A percentile compares a stretch with the other conserved stretches of the same genome.
These are phyloP conservation scores for Gonatopus flavifemur DNA, from an alignment of 1,140 invertebrate genomes.

Conservation along the genomic window DNA sequence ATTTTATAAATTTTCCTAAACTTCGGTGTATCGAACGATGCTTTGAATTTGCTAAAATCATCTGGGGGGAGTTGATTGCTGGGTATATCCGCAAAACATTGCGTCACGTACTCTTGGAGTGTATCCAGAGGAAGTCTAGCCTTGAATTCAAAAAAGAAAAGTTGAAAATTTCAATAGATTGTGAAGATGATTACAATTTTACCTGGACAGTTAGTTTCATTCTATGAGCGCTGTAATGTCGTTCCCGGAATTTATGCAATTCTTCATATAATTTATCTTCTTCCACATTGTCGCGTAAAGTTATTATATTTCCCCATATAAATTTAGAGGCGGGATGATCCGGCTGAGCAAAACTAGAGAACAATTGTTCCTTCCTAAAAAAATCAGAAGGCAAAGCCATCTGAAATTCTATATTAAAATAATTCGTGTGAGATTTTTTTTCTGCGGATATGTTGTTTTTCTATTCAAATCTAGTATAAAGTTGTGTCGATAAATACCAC, in stretches of 20 bases:
- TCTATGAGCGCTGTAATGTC: slow-evolving; percentile 85
- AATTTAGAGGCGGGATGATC: slow-evolving; percentile 79
- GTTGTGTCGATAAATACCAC: slow-evolving; percentile 61
- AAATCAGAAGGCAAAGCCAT: slow-evolving; percentile 70
- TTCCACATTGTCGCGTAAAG: slow-evolving; percentile 70
- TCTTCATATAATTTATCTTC: slow-evolving; percentile 67
- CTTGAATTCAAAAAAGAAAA: slow-evolving; percentile 41
- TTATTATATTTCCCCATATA: slow-evolving; percentile 81
- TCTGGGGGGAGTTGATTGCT: slow-evolving; percentile 64
- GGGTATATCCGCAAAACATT: slow-evolving; percentile 67
- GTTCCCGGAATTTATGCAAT: slow-evolving; percentile 76
- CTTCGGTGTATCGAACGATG: slow-evolving; percentile 64
- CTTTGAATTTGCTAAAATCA: slow-evolving; percentile 61
- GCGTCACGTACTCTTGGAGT: slow-evolving; percentile 69
- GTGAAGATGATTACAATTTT: slow-evolving; percentile 3
- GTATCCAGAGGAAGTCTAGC: slow-evolving; percentile 76
- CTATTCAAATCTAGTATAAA: too few relatives aligned
- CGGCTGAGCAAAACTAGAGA: slow-evolving; percentile 66
- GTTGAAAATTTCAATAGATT: background rate
- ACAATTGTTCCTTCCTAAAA: slow-evolving; percentile 72
- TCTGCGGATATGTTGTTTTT: too few relatives aligned
- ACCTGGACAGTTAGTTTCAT: slow-evolving; percentile 85
- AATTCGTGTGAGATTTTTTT: slow-evolving; percentile 1
- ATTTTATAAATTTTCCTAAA: slow-evolving; percentile 80
- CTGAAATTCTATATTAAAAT: slow-evolving; percentile 68